Evolutionary conservation across 2,797 vertebrate species (phyloP), one percentile per base, ranked within the genome.

Genomic region (Sebastes ruberrimus): DNA sequence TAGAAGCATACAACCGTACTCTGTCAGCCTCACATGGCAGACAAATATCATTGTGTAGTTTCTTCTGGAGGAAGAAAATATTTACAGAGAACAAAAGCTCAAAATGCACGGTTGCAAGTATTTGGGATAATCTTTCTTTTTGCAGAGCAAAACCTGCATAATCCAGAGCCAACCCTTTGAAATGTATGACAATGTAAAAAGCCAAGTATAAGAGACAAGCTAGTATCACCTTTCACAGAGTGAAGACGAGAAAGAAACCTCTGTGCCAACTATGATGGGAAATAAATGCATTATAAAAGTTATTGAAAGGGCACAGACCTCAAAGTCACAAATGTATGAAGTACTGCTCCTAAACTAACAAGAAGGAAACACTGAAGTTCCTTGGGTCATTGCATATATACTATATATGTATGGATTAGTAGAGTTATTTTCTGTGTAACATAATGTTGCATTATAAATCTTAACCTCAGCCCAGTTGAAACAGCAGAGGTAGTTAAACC

Each of bases 51-150:
- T 80, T 82, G 46, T 81, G 1, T 65, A 64, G 13, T 49, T 80
- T 65, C 42, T 46, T 46, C n/a, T 61, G 18, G 33, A 64, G 30
- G n/a, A 75, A 63, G 33, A 76, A 18, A 78, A 64, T 73, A n/a
- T 68, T 42, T 25, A 10, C 13, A 22, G 38, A 56, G 53, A 86
- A 82, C 53, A 86, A 89, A 89, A 35, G 75, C 80, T 74, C 38
- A 6, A 52, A 63, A 30, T 67, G 30, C 55, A 68, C 66, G 69
- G 67, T 66, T 84, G 23, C 14, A 68, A 22, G 16, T 71, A 79
- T 78, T 77, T 80, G 14, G 53, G 65, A 59, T 87, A 82, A 82
- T 82, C 72, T 74, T 61, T 46, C 67, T 69, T 10, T 80, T 76
- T 73, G 67, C 72, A 42, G 30, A 85, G 77, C 23, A 81, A 81